Evolutionary conservation across 1,140 invertebrate genomes (phyloP).

Genomic region (Teleopsis dalmanni): DNA sequence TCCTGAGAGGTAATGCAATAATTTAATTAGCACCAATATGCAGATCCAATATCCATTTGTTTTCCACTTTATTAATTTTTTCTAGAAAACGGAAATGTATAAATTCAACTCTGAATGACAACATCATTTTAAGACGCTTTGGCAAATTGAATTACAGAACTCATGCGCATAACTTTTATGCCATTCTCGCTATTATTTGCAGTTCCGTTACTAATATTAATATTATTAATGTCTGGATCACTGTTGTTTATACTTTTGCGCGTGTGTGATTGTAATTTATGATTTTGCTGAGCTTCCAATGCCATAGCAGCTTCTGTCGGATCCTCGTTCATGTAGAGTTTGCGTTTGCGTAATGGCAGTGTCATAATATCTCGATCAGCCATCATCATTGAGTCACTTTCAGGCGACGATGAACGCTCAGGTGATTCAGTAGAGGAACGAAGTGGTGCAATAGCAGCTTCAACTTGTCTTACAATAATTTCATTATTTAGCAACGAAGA

Average conservation of each 20-base stretch:
- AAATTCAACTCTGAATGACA: too few species aligned
- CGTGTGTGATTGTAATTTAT: neutral
- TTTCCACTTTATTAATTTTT: too few species aligned
- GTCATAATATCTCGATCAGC: slow-evolving; percentile 56
- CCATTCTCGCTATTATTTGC: slow-evolving; percentile 8
- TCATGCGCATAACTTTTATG: slow-evolving; percentile 53
- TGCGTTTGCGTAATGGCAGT: slow-evolving; percentile 68
- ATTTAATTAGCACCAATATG: too few species aligned
- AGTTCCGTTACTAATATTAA: neutral
- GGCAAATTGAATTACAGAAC: slow-evolving; percentile 75
- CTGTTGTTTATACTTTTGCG: neutral
- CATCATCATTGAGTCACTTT: slow-evolving; percentile 50
- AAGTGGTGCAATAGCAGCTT: slow-evolving; percentile 58
- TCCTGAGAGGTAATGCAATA: too few species aligned
- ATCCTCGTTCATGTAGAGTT: slow-evolving; percentile 68
- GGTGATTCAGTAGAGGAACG: slow-evolving; percentile 52
- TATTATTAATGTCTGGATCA: neutral
- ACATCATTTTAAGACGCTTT: slow-evolving; percentile 60
- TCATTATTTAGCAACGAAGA: slow-evolving; percentile 52
- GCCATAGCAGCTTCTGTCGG: slow-evolving; percentile 35
- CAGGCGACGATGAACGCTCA: slow-evolving; percentile 53
- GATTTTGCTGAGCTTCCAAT: neutral
- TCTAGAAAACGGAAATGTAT: too few species aligned
- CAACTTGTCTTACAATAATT: slow-evolving; percentile 60
- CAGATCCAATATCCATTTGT: too few species aligned